These are phyloP conservation scores for Dromaius novaehollandiae DNA, from an alignment of 2,113 vertebrate genomes.

Conservation along the genomic window DNA sequence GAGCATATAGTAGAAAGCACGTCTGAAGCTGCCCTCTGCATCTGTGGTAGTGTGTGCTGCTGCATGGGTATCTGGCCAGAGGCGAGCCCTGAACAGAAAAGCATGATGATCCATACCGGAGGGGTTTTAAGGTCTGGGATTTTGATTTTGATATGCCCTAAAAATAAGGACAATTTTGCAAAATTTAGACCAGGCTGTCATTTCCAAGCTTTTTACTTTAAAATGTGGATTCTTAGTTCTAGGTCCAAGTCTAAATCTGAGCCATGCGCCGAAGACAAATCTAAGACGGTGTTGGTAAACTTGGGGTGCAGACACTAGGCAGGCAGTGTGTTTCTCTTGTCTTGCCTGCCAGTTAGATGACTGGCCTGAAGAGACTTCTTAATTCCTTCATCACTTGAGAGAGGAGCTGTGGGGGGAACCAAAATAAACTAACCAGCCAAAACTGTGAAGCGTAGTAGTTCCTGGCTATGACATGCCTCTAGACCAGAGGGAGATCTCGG, in stretches of 20 bases:
- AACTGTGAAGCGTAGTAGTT: neutral
- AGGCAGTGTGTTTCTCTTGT: neutral
- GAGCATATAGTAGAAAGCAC: neutral
- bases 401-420: neutral
- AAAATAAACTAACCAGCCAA: neutral
- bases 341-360: neutral
- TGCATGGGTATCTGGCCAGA: neutral
- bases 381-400: neutral
- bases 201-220: neutral
- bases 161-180: neutral
- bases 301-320: neutral
- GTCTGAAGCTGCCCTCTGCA: neutral
- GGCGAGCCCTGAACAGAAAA: neutral
- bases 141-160: neutral
- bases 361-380: neutral
- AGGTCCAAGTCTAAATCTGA: neutral
- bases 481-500: neutral
- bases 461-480: neutral
- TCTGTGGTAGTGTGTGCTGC: neutral
- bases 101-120: neutral
- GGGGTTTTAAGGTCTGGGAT: neutral
- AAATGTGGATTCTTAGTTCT: neutral
- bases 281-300: accelerated
- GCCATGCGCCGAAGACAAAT: neutral
- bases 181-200: neutral